Percentiles rank a stretch among this genome's conserved stretches.
phyloP scores from a whole-genome alignment of 2,888 invertebrate genomes.

The Prenolepis imparis region DNA sequence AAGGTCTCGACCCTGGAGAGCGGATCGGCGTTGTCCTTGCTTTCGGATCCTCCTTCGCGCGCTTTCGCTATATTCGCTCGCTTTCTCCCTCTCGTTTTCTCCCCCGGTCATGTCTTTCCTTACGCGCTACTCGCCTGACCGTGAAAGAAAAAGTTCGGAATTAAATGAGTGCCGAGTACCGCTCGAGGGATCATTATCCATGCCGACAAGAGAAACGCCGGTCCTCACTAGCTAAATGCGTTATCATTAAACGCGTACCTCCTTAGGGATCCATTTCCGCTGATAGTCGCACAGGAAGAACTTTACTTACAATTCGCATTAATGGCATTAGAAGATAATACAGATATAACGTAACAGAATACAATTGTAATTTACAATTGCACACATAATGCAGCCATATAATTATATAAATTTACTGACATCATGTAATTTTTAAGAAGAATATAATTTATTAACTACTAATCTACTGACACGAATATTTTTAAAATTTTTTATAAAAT shows the following conservation, averaged over 20 bases:
- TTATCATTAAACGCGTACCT: constrained; percentile 42
- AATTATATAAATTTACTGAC: constrained; percentile 18
- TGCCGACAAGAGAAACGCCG: constrained; percentile 34
- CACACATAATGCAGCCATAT: background rate
- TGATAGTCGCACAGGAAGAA: constrained; percentile 40
- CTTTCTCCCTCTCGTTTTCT: constrained; percentile 52
- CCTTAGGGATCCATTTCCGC: constrained; percentile 34
- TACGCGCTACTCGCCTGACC: constrained; percentile 68
- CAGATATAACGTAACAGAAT: constrained; percentile 13
- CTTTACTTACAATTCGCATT: constrained; percentile 39
- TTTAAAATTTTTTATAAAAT: constrained; percentile 35
- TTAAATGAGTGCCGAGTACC: constrained; percentile 73
- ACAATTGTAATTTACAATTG: constrained; percentile 12
- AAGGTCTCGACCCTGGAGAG: constrained; percentile 70
- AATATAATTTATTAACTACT: background rate
- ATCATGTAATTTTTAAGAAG: background rate
- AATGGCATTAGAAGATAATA: constrained; percentile 20
- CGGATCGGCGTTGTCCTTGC: constrained; percentile 63
- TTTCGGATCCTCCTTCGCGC: constrained; percentile 61
- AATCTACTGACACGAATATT: background rate
- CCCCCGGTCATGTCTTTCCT: constrained; percentile 60
- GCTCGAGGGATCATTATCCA: constrained; percentile 73
- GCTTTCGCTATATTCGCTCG: constrained; percentile 62
- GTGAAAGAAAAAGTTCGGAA: constrained; percentile 75
- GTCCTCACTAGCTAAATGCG: constrained; percentile 28